Evolutionary conservation across 23 tunicate species (phyloP).

Genomic region (Trididemnum clinides): DNA sequence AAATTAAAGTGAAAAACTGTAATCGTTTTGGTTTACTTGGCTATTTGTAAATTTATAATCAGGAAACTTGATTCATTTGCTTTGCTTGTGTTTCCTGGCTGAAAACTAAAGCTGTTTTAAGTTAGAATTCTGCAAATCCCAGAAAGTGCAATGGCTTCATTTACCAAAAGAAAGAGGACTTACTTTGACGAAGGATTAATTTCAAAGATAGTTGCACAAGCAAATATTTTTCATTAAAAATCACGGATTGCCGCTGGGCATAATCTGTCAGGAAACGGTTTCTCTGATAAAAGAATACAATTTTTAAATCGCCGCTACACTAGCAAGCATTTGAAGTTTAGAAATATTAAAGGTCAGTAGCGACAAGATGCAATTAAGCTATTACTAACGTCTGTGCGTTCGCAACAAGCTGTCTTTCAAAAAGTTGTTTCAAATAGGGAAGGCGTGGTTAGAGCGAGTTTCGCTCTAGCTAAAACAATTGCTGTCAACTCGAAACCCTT

Average conservation of each 20-base stretch:
- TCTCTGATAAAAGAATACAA: constrained; percentile 16
- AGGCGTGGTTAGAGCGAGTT: neutral
- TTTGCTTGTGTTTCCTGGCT: too few relatives aligned
- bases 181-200: neutral
- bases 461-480: neutral
- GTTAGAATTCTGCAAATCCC: too few relatives aligned
- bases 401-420: neutral
- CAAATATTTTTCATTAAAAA: neutral
- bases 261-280: neutral
- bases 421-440: neutral
- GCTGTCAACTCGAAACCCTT: neutral
- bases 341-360: neutral
- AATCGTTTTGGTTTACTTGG: too few relatives aligned
- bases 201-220: neutral
- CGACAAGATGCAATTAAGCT: neutral
- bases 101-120: too few relatives aligned
- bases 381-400: neutral
- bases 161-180: too few relatives aligned
- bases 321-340: neutral
- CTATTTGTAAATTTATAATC: too few relatives aligned
- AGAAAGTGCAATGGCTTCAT: too few relatives aligned
- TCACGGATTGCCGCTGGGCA: neutral
- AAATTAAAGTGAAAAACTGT: too few relatives aligned
- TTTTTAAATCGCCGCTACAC: constrained; percentile 7
- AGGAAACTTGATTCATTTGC: too few relatives aligned